Base-by-base conservation (phyloP, 2,113 vertebrate species). In the Dolichallabes microphthalmus region DNA sequence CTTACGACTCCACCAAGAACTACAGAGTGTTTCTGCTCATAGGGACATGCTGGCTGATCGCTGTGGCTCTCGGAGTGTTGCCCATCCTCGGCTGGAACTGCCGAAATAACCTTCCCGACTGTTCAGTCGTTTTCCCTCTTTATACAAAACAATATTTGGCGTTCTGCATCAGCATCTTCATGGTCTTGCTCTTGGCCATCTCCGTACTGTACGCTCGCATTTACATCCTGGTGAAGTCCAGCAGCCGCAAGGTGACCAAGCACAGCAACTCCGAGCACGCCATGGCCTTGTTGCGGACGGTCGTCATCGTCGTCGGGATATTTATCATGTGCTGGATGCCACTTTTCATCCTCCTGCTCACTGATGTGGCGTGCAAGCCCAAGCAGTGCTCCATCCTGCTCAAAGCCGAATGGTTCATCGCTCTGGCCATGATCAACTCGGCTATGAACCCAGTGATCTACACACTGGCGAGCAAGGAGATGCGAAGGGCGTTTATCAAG, bases 31-130 rank as follows among this genome's bases (percentile, higher is more conserved):
- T 98, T 74, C 94, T 99, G 11, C 96, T 99, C 22, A 98, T 99
- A 66, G 98, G 97, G 57, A 94, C 94, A 2, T 99, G 97, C 90
- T 99, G 98, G 98, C 90, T 99, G 55, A 95, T 98, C 12, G 96
- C 97, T 0, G 74, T 98, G 81, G 94, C 92, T 3, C 91, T 99
- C 82, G 98, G 97, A 35, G 94, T 96, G 53, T 91, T 99, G 85
- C 98, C 98, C 66, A 97, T 98, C 64, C 94, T 99, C 0, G 98
- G 98, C 73, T 99, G 98, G 98, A 99, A 99, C 91, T 99, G 98
- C 89, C 93, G 96, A 87, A 92, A 90, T 45, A 94, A 97, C 85
- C 95, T 99, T 35, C 82, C 94, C 0, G 96, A 98, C 45, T 99
- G 98, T 90, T 99, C 98, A 55, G 98, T 96, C 0, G 93, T 99